These are phyloP conservation scores for Drosophila infuscata DNA, from an alignment of 2,888 invertebrate species.

Conservation along the genomic window DNA sequence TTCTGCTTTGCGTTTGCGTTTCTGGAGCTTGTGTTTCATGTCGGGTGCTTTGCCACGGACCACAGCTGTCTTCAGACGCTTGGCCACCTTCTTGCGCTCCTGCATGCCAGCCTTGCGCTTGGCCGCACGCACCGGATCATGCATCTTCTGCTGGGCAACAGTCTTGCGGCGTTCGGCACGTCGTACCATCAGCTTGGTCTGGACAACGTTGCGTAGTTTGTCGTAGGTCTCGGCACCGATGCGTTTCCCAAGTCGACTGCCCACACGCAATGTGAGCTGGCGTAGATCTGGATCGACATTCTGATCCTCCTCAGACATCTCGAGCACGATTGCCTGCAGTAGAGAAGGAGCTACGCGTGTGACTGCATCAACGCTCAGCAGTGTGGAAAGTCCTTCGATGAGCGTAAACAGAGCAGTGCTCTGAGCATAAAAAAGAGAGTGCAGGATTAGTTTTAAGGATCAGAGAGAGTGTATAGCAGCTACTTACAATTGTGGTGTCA, in stretches of 20 bases:
- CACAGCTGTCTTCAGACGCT: conserved; percentile 90
- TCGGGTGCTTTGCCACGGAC: conserved; percentile 83
- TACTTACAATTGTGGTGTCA: conserved; percentile 89
- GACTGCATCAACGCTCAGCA: conserved; percentile 87
- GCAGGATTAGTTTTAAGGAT: neutral
- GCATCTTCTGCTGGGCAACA: conserved; percentile 90
- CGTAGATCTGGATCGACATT: conserved; percentile 87
- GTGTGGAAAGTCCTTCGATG: conserved; percentile 90
- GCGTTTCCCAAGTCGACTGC: conserved; percentile 90
- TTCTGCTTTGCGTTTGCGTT: conserved; percentile 82
- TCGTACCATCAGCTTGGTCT: conserved; percentile 89
- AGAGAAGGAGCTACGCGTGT: conserved; percentile 88
- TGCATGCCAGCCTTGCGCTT: conserved; percentile 93
- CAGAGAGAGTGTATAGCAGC: neutral
- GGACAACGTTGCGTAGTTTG: conserved; percentile 88
- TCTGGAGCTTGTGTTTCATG: conserved; percentile 80
- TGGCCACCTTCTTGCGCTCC: conserved; percentile 92
- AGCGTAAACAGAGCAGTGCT: conserved; percentile 93
- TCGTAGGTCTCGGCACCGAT: conserved; percentile 92
- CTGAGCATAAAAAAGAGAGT: conserved; percentile 84
- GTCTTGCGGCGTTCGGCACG: conserved; percentile 91
- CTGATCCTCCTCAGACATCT: conserved; percentile 90
- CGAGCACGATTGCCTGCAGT: conserved; percentile 91
- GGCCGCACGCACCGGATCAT: conserved; percentile 93
- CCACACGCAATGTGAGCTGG: conserved; percentile 90